These are phyloP conservation scores for Brachyistius frenatus DNA, from an alignment of 2,113 vertebrate genomes.

Conservation along the genomic window DNA sequence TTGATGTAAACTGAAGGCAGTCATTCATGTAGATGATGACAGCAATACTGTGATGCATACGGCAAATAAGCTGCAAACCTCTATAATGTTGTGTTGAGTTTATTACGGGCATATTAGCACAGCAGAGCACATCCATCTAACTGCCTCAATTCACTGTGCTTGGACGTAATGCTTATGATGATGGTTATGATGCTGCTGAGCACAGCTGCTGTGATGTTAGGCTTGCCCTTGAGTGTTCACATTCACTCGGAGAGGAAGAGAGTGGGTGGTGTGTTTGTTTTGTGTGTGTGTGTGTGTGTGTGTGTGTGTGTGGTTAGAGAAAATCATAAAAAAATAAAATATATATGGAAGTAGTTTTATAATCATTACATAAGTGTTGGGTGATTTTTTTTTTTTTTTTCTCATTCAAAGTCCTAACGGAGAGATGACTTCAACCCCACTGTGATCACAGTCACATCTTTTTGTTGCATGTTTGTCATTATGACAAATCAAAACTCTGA, in stretches of 20 bases:
- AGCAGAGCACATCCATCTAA: slow-evolving; percentile 26
- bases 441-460: not conserved
- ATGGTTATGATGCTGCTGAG: slow-evolving; percentile 31
- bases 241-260: slow-evolving; percentile 39
- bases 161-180: slow-evolving; percentile 41
- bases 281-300: not conserved
- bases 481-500: not conserved
- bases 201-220: slow-evolving; percentile 59
- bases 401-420: slow-evolving; percentile 13
- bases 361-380: slow-evolving; percentile 44
- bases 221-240: slow-evolving; percentile 49
- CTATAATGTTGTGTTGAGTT: slow-evolving; percentile 13
- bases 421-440: slow-evolving; percentile 9
- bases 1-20: not conserved
- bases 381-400: not conserved
- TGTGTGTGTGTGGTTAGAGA: not conserved
- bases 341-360: slow-evolving; percentile 22
- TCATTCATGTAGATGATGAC: slow-evolving; percentile 5
- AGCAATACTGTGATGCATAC: not conserved
- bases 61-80: not conserved
- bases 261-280: slow-evolving; percentile 43
- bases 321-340: slow-evolving; percentile 4
- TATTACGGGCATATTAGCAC: slow-evolving; percentile 28
- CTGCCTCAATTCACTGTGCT: slow-evolving; percentile 22
- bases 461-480: not conserved